A percentile compares a stretch with the other conserved stretches of the same genome.
phyloP scores from a whole-genome alignment of 2,888 invertebrate genomes.

The Lycophotia porphyrea region DNA sequence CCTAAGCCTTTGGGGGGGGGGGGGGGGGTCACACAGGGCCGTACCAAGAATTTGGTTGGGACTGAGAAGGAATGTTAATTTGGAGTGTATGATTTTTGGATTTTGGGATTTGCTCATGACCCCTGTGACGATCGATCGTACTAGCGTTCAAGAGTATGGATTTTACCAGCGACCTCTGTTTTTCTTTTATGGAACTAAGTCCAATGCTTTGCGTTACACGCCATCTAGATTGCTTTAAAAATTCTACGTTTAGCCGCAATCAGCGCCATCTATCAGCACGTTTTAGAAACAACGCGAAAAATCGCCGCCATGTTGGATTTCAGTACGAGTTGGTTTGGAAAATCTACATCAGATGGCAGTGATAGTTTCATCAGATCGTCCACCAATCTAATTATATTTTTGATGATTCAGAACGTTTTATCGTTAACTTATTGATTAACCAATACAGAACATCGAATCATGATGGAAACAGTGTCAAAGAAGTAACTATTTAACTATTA shows the following conservation, averaged over 20 bases:
- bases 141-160: neutral
- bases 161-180: conserved; percentile 51
- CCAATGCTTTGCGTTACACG: neutral
- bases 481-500: neutral
- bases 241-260: neutral
- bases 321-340: neutral
- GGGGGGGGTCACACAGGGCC: too few relatives aligned
- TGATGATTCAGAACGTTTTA: neutral
- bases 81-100: too few relatives aligned
- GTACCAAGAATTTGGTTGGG: too few relatives aligned
- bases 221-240: conserved; percentile 32
- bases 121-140: too few relatives aligned
- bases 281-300: neutral
- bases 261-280: conserved; percentile 48
- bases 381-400: neutral
- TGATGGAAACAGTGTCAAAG: neutral
- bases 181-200: neutral
- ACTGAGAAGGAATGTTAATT: too few relatives aligned
- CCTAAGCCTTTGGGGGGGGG: too few relatives aligned
- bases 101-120: too few relatives aligned
- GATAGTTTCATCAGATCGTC: neutral
- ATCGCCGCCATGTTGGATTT: conserved; percentile 22
- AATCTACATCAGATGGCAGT: conserved; percentile 44
- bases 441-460: neutral
- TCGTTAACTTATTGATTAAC: neutral